These are phyloP conservation scores for Sprattus sprattus DNA, from an alignment of 2,113 vertebrate species.

Conservation along the genomic window DNA sequence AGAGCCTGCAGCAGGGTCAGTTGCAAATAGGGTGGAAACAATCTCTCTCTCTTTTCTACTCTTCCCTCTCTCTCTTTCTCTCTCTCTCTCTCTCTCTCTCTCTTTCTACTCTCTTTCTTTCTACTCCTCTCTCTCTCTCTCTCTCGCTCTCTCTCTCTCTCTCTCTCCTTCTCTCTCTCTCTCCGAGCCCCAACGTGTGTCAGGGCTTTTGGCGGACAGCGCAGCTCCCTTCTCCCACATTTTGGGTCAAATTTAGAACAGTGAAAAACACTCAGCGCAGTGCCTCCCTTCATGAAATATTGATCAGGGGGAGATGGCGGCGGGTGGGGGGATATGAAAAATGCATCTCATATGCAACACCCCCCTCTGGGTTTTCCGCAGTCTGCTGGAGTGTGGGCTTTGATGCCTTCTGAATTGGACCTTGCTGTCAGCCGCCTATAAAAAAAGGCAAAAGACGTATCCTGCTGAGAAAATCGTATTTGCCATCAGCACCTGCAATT, in stretches of 20 bases:
- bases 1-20: neutral
- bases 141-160: too few relatives aligned
- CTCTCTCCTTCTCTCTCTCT: neutral
- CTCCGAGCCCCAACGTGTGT: neutral
- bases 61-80: too few relatives aligned
- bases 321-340: slow-evolving; percentile 26
- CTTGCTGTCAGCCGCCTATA: slow-evolving; percentile 48
- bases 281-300: slow-evolving; percentile 49
- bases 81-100: too few relatives aligned
- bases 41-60: neutral
- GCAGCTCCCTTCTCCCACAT: neutral
- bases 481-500: slow-evolving; percentile 42
- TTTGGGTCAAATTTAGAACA: slow-evolving; percentile 37
- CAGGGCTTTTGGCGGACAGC: neutral
- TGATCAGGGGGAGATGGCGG: slow-evolving; percentile 27
- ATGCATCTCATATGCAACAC: slow-evolving; percentile 41
- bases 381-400: slow-evolving; percentile 43
- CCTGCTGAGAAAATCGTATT: slow-evolving; percentile 32
- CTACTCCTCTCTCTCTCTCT: too few relatives aligned
- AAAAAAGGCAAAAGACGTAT: slow-evolving; percentile 23
- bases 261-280: slow-evolving; percentile 36
- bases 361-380: slow-evolving; percentile 44
- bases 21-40: slow-evolving; percentile 14
- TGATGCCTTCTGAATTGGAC: slow-evolving; percentile 44
- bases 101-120: too few relatives aligned